phyloP scores from a whole-genome alignment of 2,113 vertebrate genomes.

The Elephas maximus region DNA sequence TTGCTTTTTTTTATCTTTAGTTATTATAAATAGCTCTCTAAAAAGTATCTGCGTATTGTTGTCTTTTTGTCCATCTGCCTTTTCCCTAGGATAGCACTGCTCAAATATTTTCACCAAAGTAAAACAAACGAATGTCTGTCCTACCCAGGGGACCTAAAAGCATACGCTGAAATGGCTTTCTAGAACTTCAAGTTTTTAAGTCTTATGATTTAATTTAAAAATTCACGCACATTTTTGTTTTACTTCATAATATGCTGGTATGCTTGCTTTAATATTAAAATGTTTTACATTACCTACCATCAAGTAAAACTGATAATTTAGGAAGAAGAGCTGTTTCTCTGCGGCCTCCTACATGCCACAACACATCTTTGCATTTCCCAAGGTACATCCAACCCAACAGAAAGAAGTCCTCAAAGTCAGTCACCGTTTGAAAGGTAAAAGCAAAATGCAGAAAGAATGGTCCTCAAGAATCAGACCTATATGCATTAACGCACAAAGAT shows the following conservation, averaged over 20 bases:
- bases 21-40: neutral
- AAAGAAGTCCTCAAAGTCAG: neutral
- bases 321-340: neutral
- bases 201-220: neutral
- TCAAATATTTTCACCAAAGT: neutral
- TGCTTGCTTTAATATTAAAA: neutral
- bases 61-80: neutral
- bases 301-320: neutral
- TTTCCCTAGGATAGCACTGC: neutral
- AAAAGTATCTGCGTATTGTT: neutral
- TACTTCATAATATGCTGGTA: constrained; percentile 11
- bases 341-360: neutral
- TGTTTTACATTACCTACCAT: neutral
- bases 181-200: neutral
- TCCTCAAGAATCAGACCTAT: neutral
- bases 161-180: neutral
- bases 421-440: neutral
- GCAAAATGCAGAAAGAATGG: neutral
- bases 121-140: neutral
- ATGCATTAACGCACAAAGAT: neutral
- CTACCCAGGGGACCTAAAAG: neutral
- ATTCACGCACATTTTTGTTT: neutral
- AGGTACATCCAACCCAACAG: neutral
- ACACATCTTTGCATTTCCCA: neutral
- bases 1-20: neutral